Evolutionary conservation across 1,140 invertebrate genomes (phyloP).

Genomic region (Leguminivora glycinivorella): DNA sequence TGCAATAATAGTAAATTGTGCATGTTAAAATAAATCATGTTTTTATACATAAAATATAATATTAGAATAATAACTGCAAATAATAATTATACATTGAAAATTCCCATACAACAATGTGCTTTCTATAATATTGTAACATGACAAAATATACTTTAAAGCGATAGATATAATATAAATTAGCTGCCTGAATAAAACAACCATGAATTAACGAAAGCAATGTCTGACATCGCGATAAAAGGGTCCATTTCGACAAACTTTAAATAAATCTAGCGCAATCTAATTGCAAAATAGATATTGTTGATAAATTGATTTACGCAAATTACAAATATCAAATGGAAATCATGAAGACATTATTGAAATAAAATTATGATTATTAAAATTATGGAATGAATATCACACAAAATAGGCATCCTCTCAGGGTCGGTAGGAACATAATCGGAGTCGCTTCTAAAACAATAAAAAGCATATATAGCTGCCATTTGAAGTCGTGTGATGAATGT

Average conservation of each 20-base stretch:
- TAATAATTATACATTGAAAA: constrained; percentile 60
- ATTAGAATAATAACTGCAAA: constrained; percentile 72
- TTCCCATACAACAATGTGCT: constrained; percentile 62
- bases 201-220: constrained; percentile 56
- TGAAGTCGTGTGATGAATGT: constrained; percentile 46
- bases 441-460: constrained; percentile 20
- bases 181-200: constrained; percentile 47
- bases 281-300: constrained; percentile 54
- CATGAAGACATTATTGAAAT: constrained; percentile 62
- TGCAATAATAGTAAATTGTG: constrained; percentile 75
- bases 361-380: constrained; percentile 58
- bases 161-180: constrained; percentile 24
- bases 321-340: constrained; percentile 48
- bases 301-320: constrained; percentile 30
- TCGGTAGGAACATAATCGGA: constrained; percentile 26
- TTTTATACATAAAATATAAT: constrained; percentile 76
- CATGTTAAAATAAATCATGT: constrained; percentile 74
- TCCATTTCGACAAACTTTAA: constrained; percentile 50
- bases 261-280: constrained; percentile 72
- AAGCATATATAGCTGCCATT: constrained; percentile 44
- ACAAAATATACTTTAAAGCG: constrained; percentile 22
- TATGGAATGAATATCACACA: constrained; percentile 77
- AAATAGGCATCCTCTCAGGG: constrained; percentile 53
- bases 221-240: constrained; percentile 59
- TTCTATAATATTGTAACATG: constrained; percentile 30